Evolutionary conservation across 2,113 vertebrate genomes (phyloP).

Genomic region (Diphyllodes magnificus): DNA sequence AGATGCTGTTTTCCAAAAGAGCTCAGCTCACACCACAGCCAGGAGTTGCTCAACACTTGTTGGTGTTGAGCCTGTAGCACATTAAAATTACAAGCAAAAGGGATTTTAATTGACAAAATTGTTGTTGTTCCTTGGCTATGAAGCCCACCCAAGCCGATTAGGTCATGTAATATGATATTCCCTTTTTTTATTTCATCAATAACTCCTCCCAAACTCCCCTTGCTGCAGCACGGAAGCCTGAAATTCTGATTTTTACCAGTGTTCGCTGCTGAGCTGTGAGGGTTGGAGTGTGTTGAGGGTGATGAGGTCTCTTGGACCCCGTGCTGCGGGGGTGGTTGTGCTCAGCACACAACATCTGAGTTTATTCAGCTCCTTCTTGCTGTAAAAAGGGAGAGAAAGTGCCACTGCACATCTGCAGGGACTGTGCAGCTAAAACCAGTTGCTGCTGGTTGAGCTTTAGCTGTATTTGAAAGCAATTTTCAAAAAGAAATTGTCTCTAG

Average conservation of each 20-base stretch:
- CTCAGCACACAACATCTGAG: background rate
- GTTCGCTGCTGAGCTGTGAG: background rate
- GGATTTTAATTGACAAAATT: background rate
- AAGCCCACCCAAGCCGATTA: background rate
- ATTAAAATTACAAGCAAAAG: background rate
- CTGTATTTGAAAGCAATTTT: background rate
- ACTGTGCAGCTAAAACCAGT: background rate
- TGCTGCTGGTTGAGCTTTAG: background rate
- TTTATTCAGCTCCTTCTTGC: background rate
- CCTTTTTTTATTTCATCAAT: background rate
- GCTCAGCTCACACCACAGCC: background rate
- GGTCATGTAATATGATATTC: background rate
- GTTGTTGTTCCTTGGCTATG: background rate
- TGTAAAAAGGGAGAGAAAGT: background rate
- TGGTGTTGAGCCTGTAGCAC: background rate
- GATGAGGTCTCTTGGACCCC: background rate
- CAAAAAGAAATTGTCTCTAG: background rate
- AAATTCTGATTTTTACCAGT: background rate
- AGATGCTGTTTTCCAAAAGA: background rate
- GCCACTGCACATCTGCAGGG: background rate
- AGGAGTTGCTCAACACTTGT: constrained; percentile 11
- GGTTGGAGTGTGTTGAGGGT: background rate
- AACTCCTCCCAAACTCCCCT: background rate
- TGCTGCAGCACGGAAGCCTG: background rate
- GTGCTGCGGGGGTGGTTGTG: background rate